Conservation (phyloP, 2,113 vertebrate species). For the Thamnophis sirtalis region DNA sequence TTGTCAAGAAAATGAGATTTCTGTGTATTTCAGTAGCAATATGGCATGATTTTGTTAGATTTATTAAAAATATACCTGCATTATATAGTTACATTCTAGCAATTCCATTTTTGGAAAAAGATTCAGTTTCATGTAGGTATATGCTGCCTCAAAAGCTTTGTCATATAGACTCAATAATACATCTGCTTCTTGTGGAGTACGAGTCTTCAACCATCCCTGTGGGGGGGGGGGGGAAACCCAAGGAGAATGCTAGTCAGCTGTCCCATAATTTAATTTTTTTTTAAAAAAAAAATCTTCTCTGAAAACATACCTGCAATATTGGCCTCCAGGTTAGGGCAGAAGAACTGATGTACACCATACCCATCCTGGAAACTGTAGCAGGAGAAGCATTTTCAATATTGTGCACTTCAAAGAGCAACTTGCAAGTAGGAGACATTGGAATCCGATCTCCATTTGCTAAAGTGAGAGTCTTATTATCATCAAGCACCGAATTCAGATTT, state of each 20-base stretch:
- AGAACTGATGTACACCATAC: slow-evolving; percentile 78
- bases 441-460: slow-evolving; percentile 77
- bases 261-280: neutral
- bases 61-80: slow-evolving; percentile 63
- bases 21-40: neutral
- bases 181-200: slow-evolving; percentile 67
- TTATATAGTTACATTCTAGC: slow-evolving; percentile 76
- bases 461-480: slow-evolving; percentile 78
- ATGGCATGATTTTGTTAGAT: neutral
- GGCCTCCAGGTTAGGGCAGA: slow-evolving; percentile 74
- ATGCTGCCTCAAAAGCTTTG: slow-evolving; percentile 66
- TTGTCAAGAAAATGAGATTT: neutral
- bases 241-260: neutral
- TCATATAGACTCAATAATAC: slow-evolving; percentile 71
- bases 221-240: too few species aligned
- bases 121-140: slow-evolving; percentile 68
- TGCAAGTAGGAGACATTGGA: slow-evolving; percentile 75
- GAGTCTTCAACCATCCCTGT: slow-evolving; percentile 81
- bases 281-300: neutral
- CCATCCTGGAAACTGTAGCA: slow-evolving; percentile 76
- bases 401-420: slow-evolving; percentile 76
- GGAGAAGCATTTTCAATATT: slow-evolving; percentile 77
- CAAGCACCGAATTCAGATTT: slow-evolving; percentile 78
- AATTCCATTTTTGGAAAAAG: slow-evolving; percentile 75
- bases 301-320: slow-evolving; percentile 67